A percentile compares a stretch with the other conserved stretches of the same genome.
These are phyloP conservation scores for Psettodes erumei DNA, from an alignment of 2,113 vertebrate species.

Conservation along the genomic window DNA sequence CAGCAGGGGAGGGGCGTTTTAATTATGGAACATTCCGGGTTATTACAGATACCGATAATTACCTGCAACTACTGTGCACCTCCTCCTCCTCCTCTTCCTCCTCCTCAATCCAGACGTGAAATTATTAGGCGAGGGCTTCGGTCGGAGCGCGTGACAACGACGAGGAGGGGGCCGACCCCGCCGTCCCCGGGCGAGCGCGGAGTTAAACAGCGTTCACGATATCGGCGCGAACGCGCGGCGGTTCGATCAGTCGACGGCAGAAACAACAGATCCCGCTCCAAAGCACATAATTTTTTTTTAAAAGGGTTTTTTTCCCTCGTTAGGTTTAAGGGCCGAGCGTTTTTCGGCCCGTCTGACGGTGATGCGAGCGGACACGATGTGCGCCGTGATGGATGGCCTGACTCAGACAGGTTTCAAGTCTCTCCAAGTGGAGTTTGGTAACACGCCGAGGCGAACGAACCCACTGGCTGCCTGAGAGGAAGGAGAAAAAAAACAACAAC, in stretches of 20 bases:
- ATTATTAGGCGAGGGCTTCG: conserved; percentile 63
- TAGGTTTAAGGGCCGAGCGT: no score
- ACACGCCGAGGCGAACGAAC: conserved; percentile 42
- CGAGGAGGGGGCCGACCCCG: no score
- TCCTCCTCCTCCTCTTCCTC: no score
- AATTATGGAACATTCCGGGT: conserved; percentile 68
- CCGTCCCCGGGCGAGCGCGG: no score
- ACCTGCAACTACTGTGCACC: conserved; percentile 62
- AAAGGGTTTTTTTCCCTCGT: neutral
- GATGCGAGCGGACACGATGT: conserved; percentile 41
- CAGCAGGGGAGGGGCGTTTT: conserved; percentile 30
- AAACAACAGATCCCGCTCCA: neutral
- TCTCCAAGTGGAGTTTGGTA: conserved; percentile 49
- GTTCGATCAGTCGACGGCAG: no score
- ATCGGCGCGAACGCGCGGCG: no score
- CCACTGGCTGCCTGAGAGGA: conserved; percentile 28
- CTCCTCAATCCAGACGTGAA: conserved; percentile 53
- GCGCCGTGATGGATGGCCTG: conserved; percentile 35
- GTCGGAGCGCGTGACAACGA: no score
- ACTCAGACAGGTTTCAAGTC: conserved; percentile 39
- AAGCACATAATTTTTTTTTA: neutral
- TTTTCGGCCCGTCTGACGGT: no score
- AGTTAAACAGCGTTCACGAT: no score
- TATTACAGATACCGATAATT: conserved; percentile 66
- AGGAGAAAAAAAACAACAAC: conserved; percentile 18